Conservation (phyloP, 2,113 vertebrate species). For the Polypterus bichir region DNA sequence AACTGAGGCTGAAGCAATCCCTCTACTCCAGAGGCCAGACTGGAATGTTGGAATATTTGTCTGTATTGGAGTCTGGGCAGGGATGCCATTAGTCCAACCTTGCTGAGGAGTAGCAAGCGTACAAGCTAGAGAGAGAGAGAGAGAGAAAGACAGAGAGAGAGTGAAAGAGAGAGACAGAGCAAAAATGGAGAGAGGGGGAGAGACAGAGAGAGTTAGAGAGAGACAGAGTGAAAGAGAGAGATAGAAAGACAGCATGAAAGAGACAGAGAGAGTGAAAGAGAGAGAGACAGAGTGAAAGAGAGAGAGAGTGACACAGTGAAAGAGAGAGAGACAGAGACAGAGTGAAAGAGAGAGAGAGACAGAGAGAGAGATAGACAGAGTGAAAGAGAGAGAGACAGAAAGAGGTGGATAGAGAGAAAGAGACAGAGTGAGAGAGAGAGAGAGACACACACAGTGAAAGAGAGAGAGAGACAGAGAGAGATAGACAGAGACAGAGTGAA, state of each 20-base stretch:
- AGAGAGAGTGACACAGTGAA: neutral
- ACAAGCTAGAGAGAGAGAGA: too few relatives aligned
- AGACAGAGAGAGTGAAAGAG: neutral
- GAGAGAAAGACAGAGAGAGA: constrained; percentile 1
- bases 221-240: constrained; percentile 1
- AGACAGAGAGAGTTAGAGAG: neutral
- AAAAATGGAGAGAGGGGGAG: neutral
- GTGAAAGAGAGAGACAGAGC: neutral
- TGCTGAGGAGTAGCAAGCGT: too few relatives aligned
- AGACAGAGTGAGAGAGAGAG: neutral
- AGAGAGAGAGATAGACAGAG: neutral
- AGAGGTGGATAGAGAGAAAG: neutral
- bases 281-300: neutral
- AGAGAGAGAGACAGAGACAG: neutral
- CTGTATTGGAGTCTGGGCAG: too few relatives aligned
- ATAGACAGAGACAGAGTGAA: neutral
- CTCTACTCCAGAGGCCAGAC: too few relatives aligned
- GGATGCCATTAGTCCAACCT: too few relatives aligned
- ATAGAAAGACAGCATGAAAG: neutral
- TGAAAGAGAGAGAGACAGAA: neutral
- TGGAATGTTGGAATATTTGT: too few relatives aligned
- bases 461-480: neutral
- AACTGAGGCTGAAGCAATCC: too few relatives aligned
- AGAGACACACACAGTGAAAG: neutral
- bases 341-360: neutral